phyloP scores from a whole-genome alignment of 2,797 vertebrate species.

The Crypturellus tataupa region DNA sequence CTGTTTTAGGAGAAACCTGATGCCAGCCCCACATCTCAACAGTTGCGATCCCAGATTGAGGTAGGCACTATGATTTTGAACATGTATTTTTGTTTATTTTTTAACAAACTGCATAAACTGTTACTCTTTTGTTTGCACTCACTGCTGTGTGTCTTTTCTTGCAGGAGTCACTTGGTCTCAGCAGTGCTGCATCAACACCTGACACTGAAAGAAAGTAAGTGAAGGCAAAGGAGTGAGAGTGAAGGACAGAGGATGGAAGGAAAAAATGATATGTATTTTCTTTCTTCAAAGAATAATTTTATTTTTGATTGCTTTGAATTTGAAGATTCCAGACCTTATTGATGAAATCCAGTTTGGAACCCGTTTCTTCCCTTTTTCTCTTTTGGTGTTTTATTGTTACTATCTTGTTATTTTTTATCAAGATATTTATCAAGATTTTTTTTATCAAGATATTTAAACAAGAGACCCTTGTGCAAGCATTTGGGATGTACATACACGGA shows the following conservation, averaged over 20 bases:
- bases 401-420: background rate
- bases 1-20: slow-evolving; percentile 93
- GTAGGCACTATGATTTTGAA: slow-evolving; percentile 81
- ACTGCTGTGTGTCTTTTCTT: slow-evolving; percentile 62
- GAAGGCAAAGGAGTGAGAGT: background rate
- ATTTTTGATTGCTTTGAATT: background rate
- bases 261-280: background rate
- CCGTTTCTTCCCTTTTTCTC: background rate
- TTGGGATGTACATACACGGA: background rate
- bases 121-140: slow-evolving; percentile 17
- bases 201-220: slow-evolving; percentile 97
- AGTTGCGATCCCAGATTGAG: slow-evolving; percentile 94
- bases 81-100: slow-evolving; percentile 34
- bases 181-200: slow-evolving; percentile 93
- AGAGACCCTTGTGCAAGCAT: background rate
- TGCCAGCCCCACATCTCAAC: slow-evolving; percentile 87
- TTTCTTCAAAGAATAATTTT: background rate
- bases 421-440: background rate
- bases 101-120: slow-evolving; percentile 27
- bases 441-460: background rate
- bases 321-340: background rate
- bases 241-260: background rate
- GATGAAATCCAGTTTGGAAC: background rate
- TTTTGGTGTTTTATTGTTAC: background rate
- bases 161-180: slow-evolving; percentile 94